A percentile compares a stretch with the other conserved stretches of the same genome.
Conservation (phyloP, 1,140 invertebrate genomes). For the Drosophila sechellia region DNA sequence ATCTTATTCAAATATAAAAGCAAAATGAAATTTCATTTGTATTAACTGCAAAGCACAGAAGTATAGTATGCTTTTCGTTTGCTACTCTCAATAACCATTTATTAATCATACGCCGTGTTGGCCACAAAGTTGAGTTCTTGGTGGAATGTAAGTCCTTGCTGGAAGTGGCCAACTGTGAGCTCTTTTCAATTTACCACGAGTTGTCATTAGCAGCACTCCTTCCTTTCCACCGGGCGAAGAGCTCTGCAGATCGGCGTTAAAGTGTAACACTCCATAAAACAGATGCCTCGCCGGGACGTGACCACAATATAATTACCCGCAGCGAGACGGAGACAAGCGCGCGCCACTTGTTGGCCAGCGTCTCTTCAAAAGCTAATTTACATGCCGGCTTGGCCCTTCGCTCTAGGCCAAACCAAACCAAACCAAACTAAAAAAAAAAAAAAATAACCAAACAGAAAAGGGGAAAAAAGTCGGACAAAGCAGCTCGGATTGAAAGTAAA, state of each 20-base stretch:
- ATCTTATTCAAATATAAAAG: no score
- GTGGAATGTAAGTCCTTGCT: constrained; percentile 21
- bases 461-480: constrained; percentile 2
- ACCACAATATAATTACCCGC: constrained; percentile 82
- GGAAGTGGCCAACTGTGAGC: constrained; percentile 6
- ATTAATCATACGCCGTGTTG: constrained; percentile 2
- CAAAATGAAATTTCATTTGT: no score
- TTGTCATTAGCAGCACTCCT: constrained; percentile 18
- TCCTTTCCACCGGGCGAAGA: constrained; percentile 2
- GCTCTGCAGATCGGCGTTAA: constrained; percentile 64
- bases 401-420: constrained; percentile 26
- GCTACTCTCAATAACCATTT: not conserved
- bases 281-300: constrained; percentile 76
- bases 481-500: constrained; percentile 40
- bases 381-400: constrained; percentile 48
- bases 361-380: constrained; percentile 76
- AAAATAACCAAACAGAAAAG: not conserved
- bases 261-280: constrained; percentile 80
- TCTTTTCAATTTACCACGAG: constrained; percentile 38
- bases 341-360: constrained; percentile 67
- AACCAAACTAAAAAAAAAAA: not conserved
- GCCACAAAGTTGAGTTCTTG: constrained; percentile 16
- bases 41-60: no score
- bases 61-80: no score
- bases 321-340: constrained; percentile 46